Conservation (phyloP, 2,797 vertebrate genomes). For the Alectoris magna region DNA sequence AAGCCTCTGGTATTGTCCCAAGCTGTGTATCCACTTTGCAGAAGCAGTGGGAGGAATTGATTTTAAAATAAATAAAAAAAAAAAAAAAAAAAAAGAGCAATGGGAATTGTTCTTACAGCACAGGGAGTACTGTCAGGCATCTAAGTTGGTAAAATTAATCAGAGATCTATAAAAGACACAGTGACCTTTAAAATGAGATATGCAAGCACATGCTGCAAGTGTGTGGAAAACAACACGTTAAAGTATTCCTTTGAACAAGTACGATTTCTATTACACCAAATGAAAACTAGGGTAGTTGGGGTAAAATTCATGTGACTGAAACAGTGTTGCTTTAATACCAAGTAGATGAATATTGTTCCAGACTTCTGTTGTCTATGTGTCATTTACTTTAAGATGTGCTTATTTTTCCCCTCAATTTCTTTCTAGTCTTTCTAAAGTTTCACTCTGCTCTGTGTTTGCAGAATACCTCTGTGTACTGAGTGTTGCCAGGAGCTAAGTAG, state of each 20-base stretch:
- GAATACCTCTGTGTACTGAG: neutral
- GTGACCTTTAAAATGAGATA: neutral
- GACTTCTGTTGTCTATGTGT: neutral
- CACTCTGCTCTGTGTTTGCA: neutral
- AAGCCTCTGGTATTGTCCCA: neutral
- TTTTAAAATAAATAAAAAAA: no score
- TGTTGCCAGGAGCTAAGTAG: neutral
- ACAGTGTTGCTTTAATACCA: neutral
- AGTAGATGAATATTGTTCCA: neutral
- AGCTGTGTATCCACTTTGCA: neutral
- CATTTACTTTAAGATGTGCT: neutral
- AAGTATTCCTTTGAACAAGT: neutral
- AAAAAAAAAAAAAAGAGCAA: no score
- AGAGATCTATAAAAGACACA: neutral
- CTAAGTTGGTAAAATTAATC: neutral
- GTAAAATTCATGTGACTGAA: neutral
- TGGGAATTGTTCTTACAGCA: neutral
- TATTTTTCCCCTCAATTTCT: neutral
- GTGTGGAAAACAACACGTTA: neutral
- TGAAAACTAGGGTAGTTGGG: neutral
- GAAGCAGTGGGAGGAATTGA: neutral
- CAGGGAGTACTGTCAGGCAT: accelerated
- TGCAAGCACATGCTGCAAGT: neutral
- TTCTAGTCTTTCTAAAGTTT: neutral
- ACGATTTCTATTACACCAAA: neutral